Percentiles rank a stretch among this genome's conserved stretches.
phyloP scores from a whole-genome alignment of 2,113 vertebrate species.

The Cervus canadensis region DNA sequence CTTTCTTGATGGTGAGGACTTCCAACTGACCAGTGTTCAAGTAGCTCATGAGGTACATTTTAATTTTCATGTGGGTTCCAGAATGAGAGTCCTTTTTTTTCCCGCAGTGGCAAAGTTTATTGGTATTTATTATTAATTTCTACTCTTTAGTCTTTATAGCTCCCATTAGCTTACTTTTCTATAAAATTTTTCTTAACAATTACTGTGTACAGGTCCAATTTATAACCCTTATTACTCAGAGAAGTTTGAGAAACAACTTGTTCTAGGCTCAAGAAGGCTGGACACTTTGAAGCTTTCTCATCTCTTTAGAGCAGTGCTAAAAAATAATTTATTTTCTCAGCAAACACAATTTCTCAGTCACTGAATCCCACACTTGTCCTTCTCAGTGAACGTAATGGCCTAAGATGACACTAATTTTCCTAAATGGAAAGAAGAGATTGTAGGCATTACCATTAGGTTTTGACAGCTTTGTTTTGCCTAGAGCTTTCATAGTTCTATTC shows the following conservation, averaged over 20 bases:
- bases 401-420: background rate
- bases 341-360: background rate
- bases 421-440: background rate
- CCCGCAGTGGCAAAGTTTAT: background rate
- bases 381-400: background rate
- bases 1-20: background rate
- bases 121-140: background rate
- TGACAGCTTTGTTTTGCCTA: background rate
- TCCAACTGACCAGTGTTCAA: fast-evolving
- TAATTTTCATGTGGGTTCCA: background rate
- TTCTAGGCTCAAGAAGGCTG: background rate
- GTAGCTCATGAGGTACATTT: background rate
- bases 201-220: background rate
- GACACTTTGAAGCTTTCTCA: background rate
- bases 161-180: background rate
- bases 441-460: background rate
- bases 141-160: background rate
- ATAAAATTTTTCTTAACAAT: slow-evolving; percentile 3
- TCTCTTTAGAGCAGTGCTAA: background rate
- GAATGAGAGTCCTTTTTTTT: background rate
- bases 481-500: background rate
- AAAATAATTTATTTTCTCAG: slow-evolving; percentile 10
- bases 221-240: background rate
- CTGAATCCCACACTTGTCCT: background rate
- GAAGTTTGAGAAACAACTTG: slow-evolving; percentile 33